phyloP scores from a whole-genome alignment of 1,140 invertebrate genomes.

The Geopemphigus sp. region DNA sequence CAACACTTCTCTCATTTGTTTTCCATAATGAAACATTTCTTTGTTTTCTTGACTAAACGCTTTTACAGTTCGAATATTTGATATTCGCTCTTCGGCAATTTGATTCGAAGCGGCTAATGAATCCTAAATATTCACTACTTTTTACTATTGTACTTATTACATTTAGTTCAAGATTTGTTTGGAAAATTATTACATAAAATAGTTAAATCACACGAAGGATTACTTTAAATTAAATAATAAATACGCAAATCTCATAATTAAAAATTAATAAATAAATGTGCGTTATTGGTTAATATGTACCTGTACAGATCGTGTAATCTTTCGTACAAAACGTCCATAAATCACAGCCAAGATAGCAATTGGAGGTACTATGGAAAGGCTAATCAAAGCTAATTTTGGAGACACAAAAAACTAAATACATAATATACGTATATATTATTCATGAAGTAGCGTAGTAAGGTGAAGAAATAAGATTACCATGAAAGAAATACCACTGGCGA shows the following conservation, averaged over 20 bases:
- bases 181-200: too few species aligned
- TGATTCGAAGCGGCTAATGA: slow-evolving; percentile 79
- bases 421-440: slow-evolving; percentile 55
- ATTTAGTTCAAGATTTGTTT: not conserved
- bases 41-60: slow-evolving; percentile 82
- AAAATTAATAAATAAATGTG: not conserved
- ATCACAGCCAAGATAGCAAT: slow-evolving; percentile 81
- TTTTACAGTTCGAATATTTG: slow-evolving; percentile 92
- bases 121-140: slow-evolving; percentile 63
- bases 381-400: slow-evolving; percentile 78
- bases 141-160: slow-evolving; percentile 18
- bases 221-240: too few species aligned
- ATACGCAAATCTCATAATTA: too few species aligned
- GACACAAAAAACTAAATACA: slow-evolving; percentile 80
- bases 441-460: not conserved
- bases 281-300: slow-evolving; percentile 51
- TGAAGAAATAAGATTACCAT: slow-evolving; percentile 67
- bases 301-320: slow-evolving; percentile 76
- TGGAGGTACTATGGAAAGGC: slow-evolving; percentile 83
- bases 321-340: slow-evolving; percentile 84
- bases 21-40: slow-evolving; percentile 71
- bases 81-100: slow-evolving; percentile 87
- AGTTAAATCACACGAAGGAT: too few species aligned
- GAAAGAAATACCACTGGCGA: slow-evolving; percentile 81
- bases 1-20: slow-evolving; percentile 72